Base-by-base conservation (phyloP, 2,888 invertebrate genomes). In the Strigamia crassipes region DNA sequence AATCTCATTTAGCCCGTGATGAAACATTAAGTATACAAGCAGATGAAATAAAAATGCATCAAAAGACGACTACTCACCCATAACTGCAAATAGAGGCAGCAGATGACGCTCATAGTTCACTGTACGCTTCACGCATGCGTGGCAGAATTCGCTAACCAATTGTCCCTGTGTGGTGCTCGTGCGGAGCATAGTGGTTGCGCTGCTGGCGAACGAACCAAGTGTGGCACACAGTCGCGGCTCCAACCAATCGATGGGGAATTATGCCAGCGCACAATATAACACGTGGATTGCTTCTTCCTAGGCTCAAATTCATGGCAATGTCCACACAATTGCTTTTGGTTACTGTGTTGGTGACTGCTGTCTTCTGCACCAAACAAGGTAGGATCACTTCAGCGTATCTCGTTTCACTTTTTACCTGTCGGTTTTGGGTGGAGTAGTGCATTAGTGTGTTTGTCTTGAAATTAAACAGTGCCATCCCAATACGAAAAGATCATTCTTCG, bases 61-160 rank as follows among this genome's bases (percentile, higher is more conserved):
- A 51, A n/a, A 51, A 51, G 6, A n/a, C 51, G 51, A 51, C 51
- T 51, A 51, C 51, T 51, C 51, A 51, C n/a, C 51, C 51, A 51
- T 51, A 51, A 51, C 51, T 51, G 51, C 51, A 51, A 51, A 51
- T n/a, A 51, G 51, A 51, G 51, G 51, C 51, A 51, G 51, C 51
- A 51, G 51, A 51, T 51, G 51, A 51, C 51, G 51, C 51, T 51
- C 51, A 51, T 18, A n/a, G 51, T 51, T 51, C 51, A 8, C 51
- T n/a, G 51, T 51, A 18, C 6, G 51, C 51, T 51, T 15, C 51
- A 51, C 51, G 51, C 51, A 51, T 51, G 51, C 51, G 51, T 51
- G 51, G 51, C 51, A 51, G 51, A 51, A 13, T 18, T 18, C n/a
- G 51, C 51, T 51, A 51, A 51, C 51, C 51, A 51, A 51, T 51